A percentile compares a stretch with the other conserved stretches of the same genome.
phyloP scores from a whole-genome alignment of 2,888 invertebrate species.

The Gymnoscelis rufifasciata region DNA sequence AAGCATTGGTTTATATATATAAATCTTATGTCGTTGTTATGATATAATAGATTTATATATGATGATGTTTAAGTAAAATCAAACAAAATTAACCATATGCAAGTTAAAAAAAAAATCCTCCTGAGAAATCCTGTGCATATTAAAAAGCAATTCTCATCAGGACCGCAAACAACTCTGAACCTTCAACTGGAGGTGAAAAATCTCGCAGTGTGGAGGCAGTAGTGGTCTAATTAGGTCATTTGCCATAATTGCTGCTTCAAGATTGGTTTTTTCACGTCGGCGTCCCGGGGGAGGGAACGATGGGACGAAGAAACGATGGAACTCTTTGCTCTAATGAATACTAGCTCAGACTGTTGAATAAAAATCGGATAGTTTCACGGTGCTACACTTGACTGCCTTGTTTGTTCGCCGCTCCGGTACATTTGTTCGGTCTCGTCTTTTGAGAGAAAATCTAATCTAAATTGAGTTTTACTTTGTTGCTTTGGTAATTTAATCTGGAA shows the following conservation, averaged over 20 bases:
- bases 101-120: too few species aligned
- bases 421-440: conserved; percentile 5
- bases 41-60: too few species aligned
- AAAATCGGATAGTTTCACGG: conserved; percentile 37
- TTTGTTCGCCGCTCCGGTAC: conserved; percentile 19
- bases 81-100: too few species aligned
- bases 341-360: conserved; percentile 33
- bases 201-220: conserved; percentile 42
- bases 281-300: conserved; percentile 66
- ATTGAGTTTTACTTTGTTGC: background rate
- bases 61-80: too few species aligned
- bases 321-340: conserved; percentile 64
- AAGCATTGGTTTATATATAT: too few species aligned
- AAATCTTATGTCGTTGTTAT: too few species aligned
- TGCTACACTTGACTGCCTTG: conserved; percentile 31
- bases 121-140: conserved; percentile 40
- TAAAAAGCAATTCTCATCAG: conserved; percentile 50
- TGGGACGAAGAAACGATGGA: too few species aligned
- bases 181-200: conserved; percentile 47
- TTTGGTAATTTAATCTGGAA: background rate
- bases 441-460: background rate
- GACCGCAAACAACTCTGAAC: conserved; percentile 41
- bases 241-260: conserved; percentile 70
- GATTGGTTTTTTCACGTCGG: conserved; percentile 75
- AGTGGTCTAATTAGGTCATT: conserved; percentile 66